Conservation (phyloP, 2,113 vertebrate genomes). For the Opisthocomus hoazin region DNA sequence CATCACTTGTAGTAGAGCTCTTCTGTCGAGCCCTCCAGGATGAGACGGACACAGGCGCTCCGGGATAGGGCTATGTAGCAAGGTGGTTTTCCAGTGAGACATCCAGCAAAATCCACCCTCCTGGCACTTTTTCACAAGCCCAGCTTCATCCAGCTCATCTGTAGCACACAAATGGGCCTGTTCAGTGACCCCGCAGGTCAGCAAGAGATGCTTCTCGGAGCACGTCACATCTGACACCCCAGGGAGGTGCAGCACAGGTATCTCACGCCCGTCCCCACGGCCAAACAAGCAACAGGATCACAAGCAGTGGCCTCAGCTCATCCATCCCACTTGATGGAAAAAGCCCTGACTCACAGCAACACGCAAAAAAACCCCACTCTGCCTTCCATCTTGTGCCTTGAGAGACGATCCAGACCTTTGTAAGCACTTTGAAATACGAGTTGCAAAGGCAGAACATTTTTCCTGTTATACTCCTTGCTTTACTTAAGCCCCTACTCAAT, state of each 20-base stretch:
- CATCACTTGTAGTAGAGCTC: neutral
- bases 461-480: neutral
- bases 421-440: slow-evolving; percentile 30
- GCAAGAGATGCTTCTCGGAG: neutral
- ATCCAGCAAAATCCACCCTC: neutral
- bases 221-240: neutral
- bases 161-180: accelerated
- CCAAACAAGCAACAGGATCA: neutral
- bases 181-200: accelerated
- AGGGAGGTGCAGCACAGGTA: neutral
- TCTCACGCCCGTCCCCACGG: neutral
- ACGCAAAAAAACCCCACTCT: neutral
- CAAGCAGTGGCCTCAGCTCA: neutral
- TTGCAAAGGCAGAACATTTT: slow-evolving; percentile 3
- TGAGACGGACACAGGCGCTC: accelerated
- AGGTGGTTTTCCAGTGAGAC: neutral
- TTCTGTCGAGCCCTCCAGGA: neutral
- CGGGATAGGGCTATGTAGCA: accelerated
- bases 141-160: neutral
- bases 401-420: neutral
- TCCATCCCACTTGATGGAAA: accelerated
- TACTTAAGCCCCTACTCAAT: slow-evolving; percentile 3
- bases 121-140: neutral
- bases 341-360: neutral
- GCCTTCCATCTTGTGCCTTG: neutral